Conservation (phyloP, 2,797 vertebrate genomes). For the Thunnus albacares region DNA sequence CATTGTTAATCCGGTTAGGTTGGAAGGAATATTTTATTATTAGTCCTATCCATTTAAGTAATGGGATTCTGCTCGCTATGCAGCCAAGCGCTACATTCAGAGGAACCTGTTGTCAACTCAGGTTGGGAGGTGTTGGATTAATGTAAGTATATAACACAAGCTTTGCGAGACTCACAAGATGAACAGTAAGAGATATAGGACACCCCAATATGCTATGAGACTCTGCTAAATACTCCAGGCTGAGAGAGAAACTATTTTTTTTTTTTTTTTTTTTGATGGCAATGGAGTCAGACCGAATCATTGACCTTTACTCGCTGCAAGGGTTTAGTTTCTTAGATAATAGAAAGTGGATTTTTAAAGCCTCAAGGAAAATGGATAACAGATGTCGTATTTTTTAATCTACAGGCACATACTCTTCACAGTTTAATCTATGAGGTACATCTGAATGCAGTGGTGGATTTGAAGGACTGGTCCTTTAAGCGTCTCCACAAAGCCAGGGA, state of each 20-base stretch:
- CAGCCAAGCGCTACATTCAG: slow-evolving; percentile 70
- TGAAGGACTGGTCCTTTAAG: slow-evolving; percentile 42
- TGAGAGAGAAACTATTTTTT: slow-evolving; percentile 49
- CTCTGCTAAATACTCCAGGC: slow-evolving; percentile 56
- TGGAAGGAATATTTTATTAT: slow-evolving; percentile 84
- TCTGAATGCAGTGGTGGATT: background rate
- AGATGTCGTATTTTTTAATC: background rate
- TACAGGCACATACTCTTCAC: background rate
- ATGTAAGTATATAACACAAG: slow-evolving; percentile 71
- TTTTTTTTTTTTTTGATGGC: background rate
- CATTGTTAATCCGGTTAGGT: slow-evolving; percentile 82
- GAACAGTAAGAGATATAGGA: slow-evolving; percentile 52
- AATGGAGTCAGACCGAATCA: background rate
- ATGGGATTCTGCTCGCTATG: slow-evolving; percentile 79
- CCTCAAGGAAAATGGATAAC: slow-evolving; percentile 1
- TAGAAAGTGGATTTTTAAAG: slow-evolving; percentile 14
- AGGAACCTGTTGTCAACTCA: slow-evolving; percentile 66
- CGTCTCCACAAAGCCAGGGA: slow-evolving; percentile 53
- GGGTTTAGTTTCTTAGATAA: slow-evolving; percentile 18
- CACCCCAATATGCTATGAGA: slow-evolving; percentile 29
- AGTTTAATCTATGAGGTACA: background rate
- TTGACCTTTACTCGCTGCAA: slow-evolving; percentile 6
- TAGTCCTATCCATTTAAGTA: slow-evolving; percentile 83
- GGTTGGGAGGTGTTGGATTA: slow-evolving; percentile 74
- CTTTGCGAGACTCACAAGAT: slow-evolving; percentile 63